phyloP scores from a whole-genome alignment of 2,888 invertebrate genomes.

The Cepaea hortensis region DNA sequence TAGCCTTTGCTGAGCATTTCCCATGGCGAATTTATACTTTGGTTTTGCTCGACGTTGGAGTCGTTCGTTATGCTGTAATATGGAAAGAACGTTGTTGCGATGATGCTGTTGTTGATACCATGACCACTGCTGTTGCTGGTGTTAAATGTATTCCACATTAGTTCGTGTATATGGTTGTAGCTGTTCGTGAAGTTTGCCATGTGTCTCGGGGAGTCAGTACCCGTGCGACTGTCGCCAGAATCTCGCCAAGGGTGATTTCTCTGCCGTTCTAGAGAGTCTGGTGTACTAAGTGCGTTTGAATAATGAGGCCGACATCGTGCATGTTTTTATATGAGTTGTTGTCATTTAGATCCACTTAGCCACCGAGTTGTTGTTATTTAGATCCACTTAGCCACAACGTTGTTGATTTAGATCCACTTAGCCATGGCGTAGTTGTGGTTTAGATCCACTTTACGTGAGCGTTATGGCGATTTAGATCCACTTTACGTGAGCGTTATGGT shows the following conservation, averaged over 20 bases:
- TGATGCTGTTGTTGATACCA: slow-evolving; percentile 11
- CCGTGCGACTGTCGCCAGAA: background rate
- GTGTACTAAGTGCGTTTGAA: too few species aligned
- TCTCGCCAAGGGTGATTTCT: background rate
- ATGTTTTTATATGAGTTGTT: too few species aligned
- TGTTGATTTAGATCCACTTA: too few species aligned
- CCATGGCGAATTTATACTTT: slow-evolving; percentile 51
- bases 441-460: too few species aligned
- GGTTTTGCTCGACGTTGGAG: background rate
- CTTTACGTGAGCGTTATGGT: too few species aligned
- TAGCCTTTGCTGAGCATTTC: slow-evolving; percentile 63
- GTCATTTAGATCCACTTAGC: too few species aligned
- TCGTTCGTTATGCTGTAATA: background rate
- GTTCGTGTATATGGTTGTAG: slow-evolving; percentile 8
- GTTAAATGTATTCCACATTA: background rate
- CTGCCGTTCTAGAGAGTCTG: too few species aligned
- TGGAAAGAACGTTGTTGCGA: background rate
- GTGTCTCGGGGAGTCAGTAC: background rate
- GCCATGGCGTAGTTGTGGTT: too few species aligned
- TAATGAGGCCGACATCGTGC: too few species aligned
- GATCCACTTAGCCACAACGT: too few species aligned
- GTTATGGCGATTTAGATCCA: too few species aligned
- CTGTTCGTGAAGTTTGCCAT: slow-evolving; percentile 39
- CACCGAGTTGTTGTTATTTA: too few species aligned
- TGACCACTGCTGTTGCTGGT: slow-evolving; percentile 34